Evolutionary conservation across 1,140 invertebrate genomes (phyloP).

Genomic region (Uloborus diversus): DNA sequence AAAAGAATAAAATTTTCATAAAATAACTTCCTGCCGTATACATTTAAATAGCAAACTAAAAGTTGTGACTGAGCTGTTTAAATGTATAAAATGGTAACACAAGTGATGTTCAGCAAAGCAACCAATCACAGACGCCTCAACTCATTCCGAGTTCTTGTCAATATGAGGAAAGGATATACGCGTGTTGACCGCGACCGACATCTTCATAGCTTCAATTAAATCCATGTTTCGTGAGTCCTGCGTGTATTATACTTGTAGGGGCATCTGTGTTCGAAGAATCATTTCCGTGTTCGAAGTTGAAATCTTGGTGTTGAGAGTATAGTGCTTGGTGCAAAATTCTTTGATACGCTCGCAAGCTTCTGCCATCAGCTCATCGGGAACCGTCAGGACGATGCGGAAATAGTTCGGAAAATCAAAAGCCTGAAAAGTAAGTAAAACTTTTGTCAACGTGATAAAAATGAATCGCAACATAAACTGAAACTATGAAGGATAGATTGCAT

Average conservation of each 20-base stretch:
- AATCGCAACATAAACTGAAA: too few relatives aligned
- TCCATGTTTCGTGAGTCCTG: neutral
- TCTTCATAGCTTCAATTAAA: too few relatives aligned
- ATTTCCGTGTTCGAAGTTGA: conserved; percentile 29
- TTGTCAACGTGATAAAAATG: conserved; percentile 29
- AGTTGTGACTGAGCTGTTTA: too few relatives aligned
- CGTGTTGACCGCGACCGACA: too few relatives aligned
- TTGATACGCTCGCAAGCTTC: conserved; percentile 86
- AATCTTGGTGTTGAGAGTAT: conserved; percentile 10
- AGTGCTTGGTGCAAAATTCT: conserved; percentile 79
- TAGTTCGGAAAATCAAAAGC: conserved; percentile 91
- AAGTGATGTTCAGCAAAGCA: too few relatives aligned
- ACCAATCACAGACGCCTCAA: too few relatives aligned
- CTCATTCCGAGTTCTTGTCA: too few relatives aligned
- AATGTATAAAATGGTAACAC: too few relatives aligned
- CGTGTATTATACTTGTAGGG: conserved; percentile 28
- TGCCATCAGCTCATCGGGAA: conserved; percentile 79
- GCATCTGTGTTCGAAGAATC: conserved; percentile 31
- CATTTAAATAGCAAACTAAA: too few relatives aligned
- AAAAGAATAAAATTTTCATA: too few relatives aligned
- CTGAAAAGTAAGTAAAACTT: conserved; percentile 13
- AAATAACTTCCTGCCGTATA: too few relatives aligned
- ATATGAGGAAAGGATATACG: too few relatives aligned
- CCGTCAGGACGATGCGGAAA: conserved; percentile 89
- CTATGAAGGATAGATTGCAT: neutral